These are phyloP conservation scores for Xenopus laevis DNA, from an alignment of 2,113 vertebrate genomes.

Conservation along the genomic window DNA sequence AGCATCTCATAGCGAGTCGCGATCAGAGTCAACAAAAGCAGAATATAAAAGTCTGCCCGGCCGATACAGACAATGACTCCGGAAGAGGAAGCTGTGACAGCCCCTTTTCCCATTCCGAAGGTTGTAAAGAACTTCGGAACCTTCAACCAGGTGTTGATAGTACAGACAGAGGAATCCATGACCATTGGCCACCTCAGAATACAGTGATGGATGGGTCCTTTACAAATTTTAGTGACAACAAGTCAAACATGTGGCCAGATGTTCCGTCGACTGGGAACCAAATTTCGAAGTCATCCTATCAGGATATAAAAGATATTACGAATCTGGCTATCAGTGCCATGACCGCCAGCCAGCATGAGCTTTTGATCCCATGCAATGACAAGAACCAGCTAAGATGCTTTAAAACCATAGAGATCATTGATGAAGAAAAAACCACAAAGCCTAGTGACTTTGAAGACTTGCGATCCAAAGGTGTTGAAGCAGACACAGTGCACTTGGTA, in stretches of 20 bases:
- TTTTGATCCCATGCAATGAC: conserved; percentile 51
- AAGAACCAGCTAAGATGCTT: conserved; percentile 32
- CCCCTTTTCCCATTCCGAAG: conserved; percentile 77
- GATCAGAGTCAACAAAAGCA: conserved; percentile 56
- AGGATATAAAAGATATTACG: conserved; percentile 56
- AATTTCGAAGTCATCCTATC: conserved; percentile 55
- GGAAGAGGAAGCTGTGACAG: conserved; percentile 88
- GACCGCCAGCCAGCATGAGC: conserved; percentile 36
- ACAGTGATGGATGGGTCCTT: conserved; percentile 32
- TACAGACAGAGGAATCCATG: conserved; percentile 49
- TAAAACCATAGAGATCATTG: conserved; percentile 41
- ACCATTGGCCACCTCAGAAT: conserved; percentile 45
- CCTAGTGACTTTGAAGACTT: conserved; percentile 43
- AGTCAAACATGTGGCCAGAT: conserved; percentile 70
- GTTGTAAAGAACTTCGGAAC: conserved; percentile 51
- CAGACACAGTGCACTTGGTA: conserved; percentile 40
- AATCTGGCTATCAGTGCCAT: conserved; percentile 43
- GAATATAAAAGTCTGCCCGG: conserved; percentile 54
- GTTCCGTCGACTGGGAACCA: conserved; percentile 56
- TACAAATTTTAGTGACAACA: conserved; percentile 47
- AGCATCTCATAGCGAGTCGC: conserved; percentile 65
- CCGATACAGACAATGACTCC: conserved; percentile 77
- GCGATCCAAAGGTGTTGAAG: conserved; percentile 41
- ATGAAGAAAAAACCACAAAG: conserved; percentile 11
- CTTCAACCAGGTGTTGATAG: conserved; percentile 45